phyloP scores from a whole-genome alignment of 2,797 vertebrate species.

The Smutsia gigantea region DNA sequence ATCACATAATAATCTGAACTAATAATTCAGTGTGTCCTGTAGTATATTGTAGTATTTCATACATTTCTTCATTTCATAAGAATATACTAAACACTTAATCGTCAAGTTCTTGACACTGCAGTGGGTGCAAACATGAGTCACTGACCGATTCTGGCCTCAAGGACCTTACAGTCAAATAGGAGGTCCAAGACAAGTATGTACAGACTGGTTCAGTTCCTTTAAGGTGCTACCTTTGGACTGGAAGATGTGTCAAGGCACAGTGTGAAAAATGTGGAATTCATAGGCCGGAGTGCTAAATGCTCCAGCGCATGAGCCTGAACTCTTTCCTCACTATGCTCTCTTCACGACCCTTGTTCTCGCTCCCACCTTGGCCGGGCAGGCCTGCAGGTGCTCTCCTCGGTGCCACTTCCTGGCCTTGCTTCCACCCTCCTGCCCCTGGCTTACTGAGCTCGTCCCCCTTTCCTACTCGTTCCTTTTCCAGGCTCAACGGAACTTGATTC shows the following conservation, averaged over 20 bases:
- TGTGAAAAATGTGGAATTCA: not conserved
- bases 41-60: not conserved
- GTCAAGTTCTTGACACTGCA: not conserved
- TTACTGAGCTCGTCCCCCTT: not conserved
- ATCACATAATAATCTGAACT: not conserved
- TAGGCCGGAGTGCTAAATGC: too few relatives aligned
- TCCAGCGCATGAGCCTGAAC: not conserved
- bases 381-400: not conserved
- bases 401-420: not conserved
- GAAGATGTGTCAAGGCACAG: not conserved
- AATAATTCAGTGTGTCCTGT: not conserved
- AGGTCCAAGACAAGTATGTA: not conserved
- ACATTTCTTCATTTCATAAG: conserved; percentile 1
- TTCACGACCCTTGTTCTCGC: not conserved
- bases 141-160: not conserved
- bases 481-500: not conserved
- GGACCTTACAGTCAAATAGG: not conserved
- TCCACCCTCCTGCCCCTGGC: not conserved
- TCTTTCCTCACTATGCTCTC: not conserved
- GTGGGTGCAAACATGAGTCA: not conserved
- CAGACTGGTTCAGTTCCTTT: not conserved
- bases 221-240: not conserved
- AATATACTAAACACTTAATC: not conserved
- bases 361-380: not conserved
- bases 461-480: not conserved